phyloP scores from a whole-genome alignment of 2,113 vertebrate genomes.

The Gracilinanus agilis region DNA sequence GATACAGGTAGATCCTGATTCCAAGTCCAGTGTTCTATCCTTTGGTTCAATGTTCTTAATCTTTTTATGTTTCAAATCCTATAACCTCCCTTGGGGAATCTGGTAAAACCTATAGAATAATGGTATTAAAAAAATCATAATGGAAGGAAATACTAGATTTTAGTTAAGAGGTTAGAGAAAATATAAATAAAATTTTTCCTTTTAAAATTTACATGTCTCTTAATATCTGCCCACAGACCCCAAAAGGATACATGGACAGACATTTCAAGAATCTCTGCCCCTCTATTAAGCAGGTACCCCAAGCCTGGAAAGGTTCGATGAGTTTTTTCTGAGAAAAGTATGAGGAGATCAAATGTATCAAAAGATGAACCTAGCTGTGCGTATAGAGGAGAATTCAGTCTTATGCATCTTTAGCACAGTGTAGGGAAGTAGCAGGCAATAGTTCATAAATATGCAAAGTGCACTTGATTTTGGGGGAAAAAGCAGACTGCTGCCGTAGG shows the following conservation, averaged over 20 bases:
- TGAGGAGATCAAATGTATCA: not conserved
- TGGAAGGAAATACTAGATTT: not conserved
- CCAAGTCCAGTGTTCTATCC: not conserved
- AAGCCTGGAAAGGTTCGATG: not conserved
- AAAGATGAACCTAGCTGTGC: not conserved
- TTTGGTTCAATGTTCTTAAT: not conserved
- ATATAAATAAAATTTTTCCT: not conserved
- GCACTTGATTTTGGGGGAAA: not conserved
- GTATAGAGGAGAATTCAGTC: not conserved
- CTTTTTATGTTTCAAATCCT: not conserved
- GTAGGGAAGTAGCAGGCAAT: not conserved
- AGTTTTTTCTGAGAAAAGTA: not conserved
- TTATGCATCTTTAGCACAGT: not conserved
- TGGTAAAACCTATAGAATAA: not conserved
- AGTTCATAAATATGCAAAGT: not conserved
- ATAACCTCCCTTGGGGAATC: not conserved
- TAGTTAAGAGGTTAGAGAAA: not conserved
- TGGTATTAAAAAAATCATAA: not conserved
- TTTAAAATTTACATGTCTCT: not conserved
- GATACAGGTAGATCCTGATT: not conserved
- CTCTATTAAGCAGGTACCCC: not conserved
- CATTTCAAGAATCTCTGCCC: not conserved
- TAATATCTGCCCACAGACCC: not conserved
- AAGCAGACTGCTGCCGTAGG: not conserved
- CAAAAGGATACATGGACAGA: not conserved